Base-by-base conservation (phyloP, 2,888 invertebrate genomes). In the Rhagonycha lutea region DNA sequence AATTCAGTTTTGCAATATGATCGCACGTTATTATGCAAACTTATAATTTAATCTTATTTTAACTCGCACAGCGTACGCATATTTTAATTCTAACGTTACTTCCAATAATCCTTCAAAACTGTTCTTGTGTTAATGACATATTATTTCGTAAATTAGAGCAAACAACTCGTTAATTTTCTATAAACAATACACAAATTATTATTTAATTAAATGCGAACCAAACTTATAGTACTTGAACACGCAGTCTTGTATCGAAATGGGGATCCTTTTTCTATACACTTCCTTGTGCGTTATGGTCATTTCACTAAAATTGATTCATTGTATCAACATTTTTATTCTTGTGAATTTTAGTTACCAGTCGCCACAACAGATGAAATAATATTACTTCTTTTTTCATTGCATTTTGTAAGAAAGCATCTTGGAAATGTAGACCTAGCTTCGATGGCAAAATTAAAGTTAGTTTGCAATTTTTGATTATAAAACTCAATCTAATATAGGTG, bases 1-100 rank as follows among this genome's bases (percentile, higher is more conserved):
- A 77, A 77, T 74, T 77, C 77, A 69, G 74, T 77, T 74, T 77
- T 71, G 74, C 77, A 74, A 74, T 77, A 74, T 72, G 74, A 74
- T 77, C 77, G 74, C 26, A 70, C 72, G 74, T 77, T 72, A 72
- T 74, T 74, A 77, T 77, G 71, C 69, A 74, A 77, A 69, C 74
- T 77, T 77, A 73, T 74, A 77, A 77, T 77, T 74, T 77, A 77
- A 74, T 74, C 69, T 74, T 77, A 73, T 29, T 69, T 69, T 72
- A 29, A 70, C 73, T 68, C 73, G 47, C 73, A 63, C 63, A 69
- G 14, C 67, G 26, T 61, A 71, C 70, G 73, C 63, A 65, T 65
- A 71, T 65, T 76, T 73, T 70, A 73, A 76, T 61, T 29, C 32
- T 67, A 72, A 67, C 29, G 62, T 68, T 63, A 68, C 69, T 68